Conservation (phyloP, 2,113 vertebrate genomes). For the Pomatorhinus ruficollis region DNA sequence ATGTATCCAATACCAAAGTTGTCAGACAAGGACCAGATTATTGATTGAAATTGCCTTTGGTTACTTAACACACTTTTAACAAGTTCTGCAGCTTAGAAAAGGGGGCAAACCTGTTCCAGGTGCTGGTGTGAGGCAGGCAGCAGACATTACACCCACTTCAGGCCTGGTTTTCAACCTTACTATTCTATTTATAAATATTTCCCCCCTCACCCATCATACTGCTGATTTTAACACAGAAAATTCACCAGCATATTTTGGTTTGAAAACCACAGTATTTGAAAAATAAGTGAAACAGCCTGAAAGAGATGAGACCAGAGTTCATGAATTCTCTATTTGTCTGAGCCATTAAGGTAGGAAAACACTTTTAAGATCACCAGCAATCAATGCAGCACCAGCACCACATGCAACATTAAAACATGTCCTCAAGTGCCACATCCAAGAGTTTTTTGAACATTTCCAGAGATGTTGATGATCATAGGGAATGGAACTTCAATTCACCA, state of each 20-base stretch:
- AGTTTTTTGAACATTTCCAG: not conserved
- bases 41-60: conserved; percentile 37
- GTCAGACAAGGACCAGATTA: conserved; percentile 37
- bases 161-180: not conserved
- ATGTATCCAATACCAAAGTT: conserved; percentile 26
- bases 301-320: not conserved
- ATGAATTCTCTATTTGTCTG: not conserved
- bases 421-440: not conserved
- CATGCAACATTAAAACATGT: not conserved
- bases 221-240: not conserved
- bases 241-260: not conserved
- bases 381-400: not conserved
- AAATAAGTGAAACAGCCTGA: not conserved
- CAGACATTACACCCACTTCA: not conserved
- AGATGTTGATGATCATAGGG: not conserved
- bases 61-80: conserved; percentile 24
- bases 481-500: not conserved
- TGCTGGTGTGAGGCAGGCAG: not conserved
- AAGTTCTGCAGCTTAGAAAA: not conserved
- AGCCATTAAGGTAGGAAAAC: no score
- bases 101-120: not conserved
- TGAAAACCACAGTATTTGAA: not conserved
- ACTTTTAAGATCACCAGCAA: not conserved
- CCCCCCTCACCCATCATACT: not conserved
- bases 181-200: not conserved